Evolutionary conservation across 2,797 vertebrate species (phyloP), one percentile per base, ranked within the genome.

Genomic region (Alectoris magna): DNA sequence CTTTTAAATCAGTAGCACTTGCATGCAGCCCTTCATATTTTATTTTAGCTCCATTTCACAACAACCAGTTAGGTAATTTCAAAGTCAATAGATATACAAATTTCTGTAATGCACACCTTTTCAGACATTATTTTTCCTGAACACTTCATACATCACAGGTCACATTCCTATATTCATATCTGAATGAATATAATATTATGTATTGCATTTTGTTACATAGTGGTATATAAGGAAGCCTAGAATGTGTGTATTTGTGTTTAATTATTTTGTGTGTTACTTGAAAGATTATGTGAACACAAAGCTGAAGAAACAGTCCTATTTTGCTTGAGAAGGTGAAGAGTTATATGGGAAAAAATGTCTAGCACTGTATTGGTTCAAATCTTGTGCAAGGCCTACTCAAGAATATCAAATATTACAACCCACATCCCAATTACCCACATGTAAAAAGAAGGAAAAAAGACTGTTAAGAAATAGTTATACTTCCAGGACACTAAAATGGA

Each of bases 161-260:
- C 63, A 6, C 17, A 71, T 79, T 75, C 11, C 22, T 66, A 13
- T 36, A 49, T 64, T 72, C 34, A 4, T 36, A 7, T 66, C 69
- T 73, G 10, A 60, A 70, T 60, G 49, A 70, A 68, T 2, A 18
- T 68, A 39, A 64, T 64, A 74, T 31, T 49, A 63, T 26, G 22
- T 18, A 23, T 41, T 70, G 4, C 18, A 51, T 79, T 67, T 22
- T 38, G 18, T 46, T 38, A 17, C 9, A 29, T 17, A 62, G 16
- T 31, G 26, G 3, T 64, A 31, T 67, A 46, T 51, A 29, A 23
- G 15, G 13, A 73, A 36, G 38, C 29, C 21, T 49, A 59, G 87
- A 49, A 41, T 1, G 2, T 38, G 23, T 2, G 2, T 0, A 0
- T 0, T 2, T 58, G 38, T 51, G 55, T n/a, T 38, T 87, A 58